These are phyloP conservation scores for Bicyclus anynana DNA, from an alignment of 1,140 invertebrate genomes.

Conservation along the genomic window DNA sequence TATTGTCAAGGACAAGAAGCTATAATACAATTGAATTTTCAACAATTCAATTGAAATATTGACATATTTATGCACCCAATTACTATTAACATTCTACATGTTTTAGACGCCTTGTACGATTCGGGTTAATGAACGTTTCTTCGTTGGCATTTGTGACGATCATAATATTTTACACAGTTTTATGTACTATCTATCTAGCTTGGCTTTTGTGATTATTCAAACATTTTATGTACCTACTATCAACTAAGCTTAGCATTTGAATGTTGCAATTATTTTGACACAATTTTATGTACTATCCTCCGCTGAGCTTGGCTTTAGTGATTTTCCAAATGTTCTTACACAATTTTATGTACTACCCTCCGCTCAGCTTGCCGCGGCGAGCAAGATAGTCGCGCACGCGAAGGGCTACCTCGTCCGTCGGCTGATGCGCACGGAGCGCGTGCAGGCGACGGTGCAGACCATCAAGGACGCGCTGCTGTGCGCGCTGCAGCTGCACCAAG, in stretches of 20 bases:
- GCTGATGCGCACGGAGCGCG: constrained; percentile 87
- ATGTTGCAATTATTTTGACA: constrained; percentile 23
- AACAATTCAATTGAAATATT: no score
- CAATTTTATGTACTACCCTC: constrained; percentile 49
- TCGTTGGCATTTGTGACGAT: no score
- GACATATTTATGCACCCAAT: no score
- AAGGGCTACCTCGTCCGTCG: constrained; percentile 89
- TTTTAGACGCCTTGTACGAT: no score
- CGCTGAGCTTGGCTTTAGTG: not conserved
- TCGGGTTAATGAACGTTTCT: no score
- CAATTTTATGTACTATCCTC: constrained; percentile 23
- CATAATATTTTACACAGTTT: no score
- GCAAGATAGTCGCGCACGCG: constrained; percentile 84
- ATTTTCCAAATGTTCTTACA: constrained; percentile 24
- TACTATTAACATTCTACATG: no score
- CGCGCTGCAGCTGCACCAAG: constrained; percentile 85
- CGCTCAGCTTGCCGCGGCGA: constrained; percentile 79
- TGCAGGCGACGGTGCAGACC: constrained; percentile 88
- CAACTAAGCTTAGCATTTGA: not conserved
- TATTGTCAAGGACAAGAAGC: no score
- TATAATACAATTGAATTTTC: no score
- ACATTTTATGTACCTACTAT: not conserved
- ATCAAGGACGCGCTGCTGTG: constrained; percentile 87
- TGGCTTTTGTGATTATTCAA: no score
- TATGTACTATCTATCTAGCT: no score